These are phyloP conservation scores for Margaritifera margaritifera DNA, from an alignment of 2,888 invertebrate genomes.

Conservation along the genomic window DNA sequence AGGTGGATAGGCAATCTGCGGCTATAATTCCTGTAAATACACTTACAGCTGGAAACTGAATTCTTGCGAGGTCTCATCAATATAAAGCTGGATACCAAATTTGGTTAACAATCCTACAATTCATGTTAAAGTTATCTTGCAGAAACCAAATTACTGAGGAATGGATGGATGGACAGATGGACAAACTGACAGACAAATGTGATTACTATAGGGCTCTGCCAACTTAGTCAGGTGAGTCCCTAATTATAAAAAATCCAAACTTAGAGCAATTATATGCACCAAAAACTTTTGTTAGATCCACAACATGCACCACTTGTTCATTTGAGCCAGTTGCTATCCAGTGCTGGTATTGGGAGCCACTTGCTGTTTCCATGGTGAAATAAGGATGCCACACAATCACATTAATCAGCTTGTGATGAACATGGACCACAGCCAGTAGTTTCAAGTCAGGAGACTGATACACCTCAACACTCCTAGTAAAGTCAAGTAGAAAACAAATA, in stretches of 20 bases:
- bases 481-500: conserved; percentile 8
- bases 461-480: conserved; percentile 71
- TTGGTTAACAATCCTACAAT: too few relatives aligned
- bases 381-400: conserved; percentile 83
- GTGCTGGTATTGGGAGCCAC: conserved; percentile 77
- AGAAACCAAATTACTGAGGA: too few relatives aligned
- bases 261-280: conserved; percentile 14
- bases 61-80: too few relatives aligned
- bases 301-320: conserved; percentile 75
- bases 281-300: conserved; percentile 65
- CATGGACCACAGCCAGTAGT: conserved; percentile 73
- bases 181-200: too few relatives aligned
- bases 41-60: too few relatives aligned
- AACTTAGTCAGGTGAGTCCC: not conserved
- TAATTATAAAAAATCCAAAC: not conserved
- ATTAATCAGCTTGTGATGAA: conserved; percentile 79
- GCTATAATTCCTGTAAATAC: too few relatives aligned
- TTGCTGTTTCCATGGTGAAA: conserved; percentile 75
- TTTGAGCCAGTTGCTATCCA: conserved; percentile 80
- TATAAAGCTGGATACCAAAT: too few relatives aligned
- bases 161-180: too few relatives aligned
- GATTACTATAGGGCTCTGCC: too few relatives aligned
- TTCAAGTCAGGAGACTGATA: conserved; percentile 64
- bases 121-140: too few relatives aligned
- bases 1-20: too few relatives aligned